A percentile compares a stretch with the other conserved stretches of the same genome.
phyloP scores from a whole-genome alignment of 2,797 vertebrate species.

The Lates japonicus region DNA sequence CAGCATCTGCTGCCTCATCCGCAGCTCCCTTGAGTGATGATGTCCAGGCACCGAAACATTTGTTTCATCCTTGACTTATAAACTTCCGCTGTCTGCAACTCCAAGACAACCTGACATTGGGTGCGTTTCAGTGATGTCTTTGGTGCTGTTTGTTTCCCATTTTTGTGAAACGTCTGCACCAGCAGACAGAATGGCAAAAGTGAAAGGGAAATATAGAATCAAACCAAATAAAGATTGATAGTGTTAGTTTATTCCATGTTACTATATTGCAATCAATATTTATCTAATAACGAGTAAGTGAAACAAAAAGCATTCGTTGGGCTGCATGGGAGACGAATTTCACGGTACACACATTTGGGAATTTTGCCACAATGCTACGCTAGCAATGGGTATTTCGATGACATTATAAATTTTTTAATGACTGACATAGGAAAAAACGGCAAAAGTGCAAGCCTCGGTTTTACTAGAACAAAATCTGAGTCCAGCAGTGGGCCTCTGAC shows the following conservation, averaged over 20 bases:
- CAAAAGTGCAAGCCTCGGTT: conserved; percentile 38
- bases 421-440: background rate
- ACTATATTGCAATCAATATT: too few species aligned
- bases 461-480: conserved; percentile 28
- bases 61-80: conserved; percentile 15
- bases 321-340: background rate
- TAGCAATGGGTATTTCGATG: too few species aligned
- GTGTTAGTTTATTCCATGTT: too few species aligned
- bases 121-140: too few species aligned
- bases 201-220: too few species aligned
- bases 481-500: conserved; percentile 46
- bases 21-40: background rate
- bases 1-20: background rate
- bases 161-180: too few species aligned
- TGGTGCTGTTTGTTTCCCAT: too few species aligned
- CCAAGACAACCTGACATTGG: too few species aligned
- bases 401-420: background rate
- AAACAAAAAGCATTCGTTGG: too few species aligned
- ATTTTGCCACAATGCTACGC: background rate
- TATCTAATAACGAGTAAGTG: too few species aligned
- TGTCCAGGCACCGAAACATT: background rate
- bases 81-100: background rate
- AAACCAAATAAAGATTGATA: too few species aligned
- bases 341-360: background rate
- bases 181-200: too few species aligned